A percentile compares a stretch with the other conserved stretches of the same genome.
Conservation (phyloP, 2,113 vertebrate species). For the Malurus alboscapulatus region DNA sequence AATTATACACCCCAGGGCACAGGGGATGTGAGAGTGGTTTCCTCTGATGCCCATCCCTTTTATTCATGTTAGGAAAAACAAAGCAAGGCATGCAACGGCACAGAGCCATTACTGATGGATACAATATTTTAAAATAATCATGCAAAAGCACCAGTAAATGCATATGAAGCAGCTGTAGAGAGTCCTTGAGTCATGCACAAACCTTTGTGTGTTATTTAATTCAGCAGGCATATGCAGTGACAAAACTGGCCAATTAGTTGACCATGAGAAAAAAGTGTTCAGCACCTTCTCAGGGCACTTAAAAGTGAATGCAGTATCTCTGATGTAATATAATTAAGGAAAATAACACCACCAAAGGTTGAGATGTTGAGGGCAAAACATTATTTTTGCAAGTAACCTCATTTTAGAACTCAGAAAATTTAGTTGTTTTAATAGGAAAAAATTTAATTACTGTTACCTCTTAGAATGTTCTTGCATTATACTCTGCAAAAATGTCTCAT, state of each 20-base stretch:
- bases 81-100: background rate
- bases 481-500: conserved; percentile 3
- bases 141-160: background rate
- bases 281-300: background rate
- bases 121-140: background rate
- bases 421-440: background rate
- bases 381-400: background rate
- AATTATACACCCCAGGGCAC: accelerated
- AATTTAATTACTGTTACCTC: conserved; percentile 8
- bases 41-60: background rate
- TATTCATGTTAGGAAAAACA: background rate
- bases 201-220: background rate
- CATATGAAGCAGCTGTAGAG: background rate
- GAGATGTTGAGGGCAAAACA: background rate
- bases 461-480: background rate
- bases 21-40: background rate
- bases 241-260: background rate
- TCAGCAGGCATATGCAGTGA: background rate
- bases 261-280: background rate
- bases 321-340: background rate
- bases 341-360: background rate
- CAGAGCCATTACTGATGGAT: background rate
- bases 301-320: background rate
- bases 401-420: background rate
- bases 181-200: background rate